Base-by-base conservation (phyloP, 2,113 vertebrate species). In the Chaenogobius annularis region DNA sequence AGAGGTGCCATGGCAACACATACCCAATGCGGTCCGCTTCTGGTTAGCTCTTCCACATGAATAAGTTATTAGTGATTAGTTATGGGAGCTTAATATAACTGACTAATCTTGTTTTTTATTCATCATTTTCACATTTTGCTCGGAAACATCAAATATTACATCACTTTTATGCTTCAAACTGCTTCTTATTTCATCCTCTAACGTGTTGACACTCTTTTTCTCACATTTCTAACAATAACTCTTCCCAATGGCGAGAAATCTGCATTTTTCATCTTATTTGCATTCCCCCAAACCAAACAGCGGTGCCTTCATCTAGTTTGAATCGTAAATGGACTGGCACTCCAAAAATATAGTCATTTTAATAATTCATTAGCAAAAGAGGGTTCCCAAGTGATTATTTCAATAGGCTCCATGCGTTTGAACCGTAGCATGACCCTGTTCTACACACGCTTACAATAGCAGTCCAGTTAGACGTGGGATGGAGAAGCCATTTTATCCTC, bases 341-440 rank as follows among this genome's bases (percentile, higher is more conserved):
- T 77, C 81, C 79, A 80, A 78, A 80, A 80, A 77, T 75, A 14
- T 0, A 70, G 79, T 7, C 66, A 61, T 71, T 74, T 89, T 55
- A 86, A 86, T 81, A 68, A 90, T 84, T 69, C 1, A 88, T 77
- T 74, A 83, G 74, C 66, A 37, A 35, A 47, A 40, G 77, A 87
- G 66, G 74, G 68, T 69, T 78, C 54, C 72, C 72, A 0, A 63
- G 31, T 40, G 61, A 63, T 63, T 3, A 37, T n/a, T 40, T 37
- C 14, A 37, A 17, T 15, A 37, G 7, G 6, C 1, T 35, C 35
- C 26, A 15, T 1, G 23, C 37, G 44, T 72, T 11, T 19, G 15
- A 68, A 50, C 61, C n/a, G 50, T 52, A 65, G 5, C 47, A 19
- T 23, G 54, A 26, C 67, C 7, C 68, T 22, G 20, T 11, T 19